Base-by-base conservation (phyloP, 1,140 invertebrate genomes). In the Trichonephila inaurata region DNA sequence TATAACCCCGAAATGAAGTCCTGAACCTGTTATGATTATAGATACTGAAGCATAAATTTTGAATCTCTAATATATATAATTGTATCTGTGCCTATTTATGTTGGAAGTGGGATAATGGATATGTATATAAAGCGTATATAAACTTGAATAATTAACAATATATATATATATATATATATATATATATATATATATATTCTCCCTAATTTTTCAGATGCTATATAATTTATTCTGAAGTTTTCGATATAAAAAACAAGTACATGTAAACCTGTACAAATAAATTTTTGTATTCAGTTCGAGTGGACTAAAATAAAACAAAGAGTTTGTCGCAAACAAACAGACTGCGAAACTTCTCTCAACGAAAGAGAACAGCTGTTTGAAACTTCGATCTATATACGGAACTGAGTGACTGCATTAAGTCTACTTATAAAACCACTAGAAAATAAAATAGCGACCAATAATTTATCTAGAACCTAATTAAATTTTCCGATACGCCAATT, bases 401-500 rank as follows among this genome's bases (percentile, higher is more conserved):
- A 12, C n/a, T 21, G 72, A 77, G 28, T 40, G 72, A 77, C 72
- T 40, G 72, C 72, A 18, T 77, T 77, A 77, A 33, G 2, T 77
- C 33, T 77, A 33, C 72, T 77, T 33, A 61, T 60, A 58, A 61
- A 85, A 85, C 83, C 83, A 2, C 83, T n/a, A 64, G 14, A 64
- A 83, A 81, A 66, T 44, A 92, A 85, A 44, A 28, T 18, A 33
- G 14, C 33, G 58, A 12, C 7, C 12, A 62, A 92, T 92, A 92
- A 92, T 92, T 85, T 66, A 92, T 92, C 90, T 85, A 51, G 40
- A 91, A 92, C 72, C 90, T 92, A 92, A 92, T 92, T 92, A 92
- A 85, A 92, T 92, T 92, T 92, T 92, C 81, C 90, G 44, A 92
- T 92, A 92, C 81, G 62, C 90, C 81, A 61, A 92, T 82, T 64